Base-by-base conservation (phyloP, 2,113 vertebrate genomes). In the Sprattus sprattus region DNA sequence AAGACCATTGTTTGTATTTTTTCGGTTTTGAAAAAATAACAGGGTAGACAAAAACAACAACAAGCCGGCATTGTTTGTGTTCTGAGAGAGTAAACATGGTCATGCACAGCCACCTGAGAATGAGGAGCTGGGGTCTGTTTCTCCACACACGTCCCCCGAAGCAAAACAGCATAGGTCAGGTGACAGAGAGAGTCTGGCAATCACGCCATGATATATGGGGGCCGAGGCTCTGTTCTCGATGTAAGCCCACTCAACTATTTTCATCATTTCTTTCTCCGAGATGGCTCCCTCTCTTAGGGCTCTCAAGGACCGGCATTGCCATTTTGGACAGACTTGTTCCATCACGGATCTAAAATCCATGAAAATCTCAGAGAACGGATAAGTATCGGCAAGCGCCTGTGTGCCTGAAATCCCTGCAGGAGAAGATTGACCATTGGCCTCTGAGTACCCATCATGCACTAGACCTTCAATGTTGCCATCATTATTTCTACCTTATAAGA, bases 1-100 rank as follows among this genome's bases (percentile, higher is more conserved):
- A 93, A 90, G 90, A 88, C 86, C 87, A 52, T 82, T 94, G 92
- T 94, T 94, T 93, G 82, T 91, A 86, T 91, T 90, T 91, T 90
- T 88, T 85, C 89, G 80, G 86, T 15, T 87, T 89, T 28, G 67
- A 89, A 90, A 32, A 25, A 71, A 71, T 32, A 25, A 71, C 20
- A 71, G n/a, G 45, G 15, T 46, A 82, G 82, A 86, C 75, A 91
- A 92, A 94, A 91, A 91, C 91, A 93, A 75, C 18, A 89, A 87
- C 89, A 89, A 92, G 92, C 93, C 93, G 82, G 81, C 82, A 84
- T 81, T 49, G 54, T 10, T 75, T 71, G 64, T 71, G 25, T 2
- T 75, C 11, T 16, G 67, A 75, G 28, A 75, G 15, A 3, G 67
- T 75, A 11, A 75, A 75, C 67, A 75, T 15, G 67, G 4, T 75